phyloP scores from a whole-genome alignment of 2,797 vertebrate genomes.

The Hypotaenidia okinawae region DNA sequence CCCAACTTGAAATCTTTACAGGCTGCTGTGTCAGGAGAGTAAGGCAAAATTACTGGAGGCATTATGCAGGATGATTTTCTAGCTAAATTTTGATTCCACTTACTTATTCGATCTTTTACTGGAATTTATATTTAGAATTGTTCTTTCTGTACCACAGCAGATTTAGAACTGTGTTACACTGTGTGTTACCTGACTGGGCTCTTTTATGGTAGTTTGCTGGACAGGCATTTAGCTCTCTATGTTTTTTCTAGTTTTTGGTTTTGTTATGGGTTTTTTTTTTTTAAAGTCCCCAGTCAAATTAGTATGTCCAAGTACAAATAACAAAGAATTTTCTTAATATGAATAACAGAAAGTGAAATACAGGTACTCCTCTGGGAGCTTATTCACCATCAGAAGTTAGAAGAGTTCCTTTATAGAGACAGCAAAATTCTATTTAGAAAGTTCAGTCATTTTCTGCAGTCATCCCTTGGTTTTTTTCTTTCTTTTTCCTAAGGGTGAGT shows the following conservation, averaged over 20 bases:
- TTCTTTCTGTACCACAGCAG: conserved; percentile 9
- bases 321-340: not conserved
- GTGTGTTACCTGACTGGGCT: not conserved
- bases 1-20: not conserved
- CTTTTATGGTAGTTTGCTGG: not conserved
- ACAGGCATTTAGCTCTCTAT: not conserved
- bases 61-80: conserved; percentile 19
- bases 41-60: conserved; percentile 4
- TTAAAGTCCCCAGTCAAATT: not conserved
- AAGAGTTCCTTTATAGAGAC: not conserved
- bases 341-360: not conserved
- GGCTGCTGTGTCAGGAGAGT: conserved; percentile 23
- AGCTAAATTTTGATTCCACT: not conserved
- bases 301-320: not conserved
- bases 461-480: not conserved
- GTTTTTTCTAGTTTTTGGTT: not conserved
- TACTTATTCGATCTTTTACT: not conserved
- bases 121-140: not conserved
- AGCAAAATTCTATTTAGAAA: not conserved
- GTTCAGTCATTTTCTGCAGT: not conserved
- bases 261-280: too few relatives aligned
- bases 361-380: not conserved
- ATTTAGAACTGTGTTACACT: not conserved
- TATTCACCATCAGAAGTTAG: not conserved
- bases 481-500: not conserved